Evolutionary conservation across 2,888 invertebrate species (phyloP), one percentile per base, ranked within the genome.

Genomic region (Toxonevra muliebris): DNA sequence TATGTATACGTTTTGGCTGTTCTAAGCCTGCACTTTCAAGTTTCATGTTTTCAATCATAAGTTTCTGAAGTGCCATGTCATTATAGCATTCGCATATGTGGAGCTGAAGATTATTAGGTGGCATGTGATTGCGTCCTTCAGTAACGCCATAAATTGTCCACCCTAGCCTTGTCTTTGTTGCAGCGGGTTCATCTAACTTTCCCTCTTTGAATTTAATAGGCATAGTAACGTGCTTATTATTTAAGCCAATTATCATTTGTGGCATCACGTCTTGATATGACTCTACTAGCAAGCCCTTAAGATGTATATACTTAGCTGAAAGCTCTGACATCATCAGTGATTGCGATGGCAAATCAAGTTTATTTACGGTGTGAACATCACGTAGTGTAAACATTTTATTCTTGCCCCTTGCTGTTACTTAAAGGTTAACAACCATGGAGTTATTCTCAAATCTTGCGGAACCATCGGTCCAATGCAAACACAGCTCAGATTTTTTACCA

Each of bases 21-120:
- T 11, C 17, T 13, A 17, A 15, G 42, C 13, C 17, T 10, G 53
- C 61, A 20, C 59, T 55, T 45, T 70, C 71, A 1, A 67, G 30
- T 5, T 65, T 58, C 53, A 65, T 40, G 8, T 42, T 66, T n/a
- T 65, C 65, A 17, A 63, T 58, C 61, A 73, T 65, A 1, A 73
- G 57, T 20, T 69, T 69, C n/a, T 71, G 54, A 19, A 72, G 17
- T 3, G 72, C 65, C 1, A 67, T 40, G 45, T 72, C 68, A 54
- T 62, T 41, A n/a, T 74, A 65, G 45, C 71, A 71, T 17, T 72
- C 63, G 19, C 70, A 72, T 8, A 68, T 52, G 20, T 74, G 74
- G 10, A 71, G 30, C 10, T 69, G 69, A 4, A 62, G 45, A 12
- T 58, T 52, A 7, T 13, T n/a, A 48, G 41, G 40, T 45, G 13